Percentiles rank a stretch among this genome's conserved stretches.
Evolutionary conservation across 2,797 vertebrate species (phyloP).

Genomic region (Hipposideros larvatus): DNA sequence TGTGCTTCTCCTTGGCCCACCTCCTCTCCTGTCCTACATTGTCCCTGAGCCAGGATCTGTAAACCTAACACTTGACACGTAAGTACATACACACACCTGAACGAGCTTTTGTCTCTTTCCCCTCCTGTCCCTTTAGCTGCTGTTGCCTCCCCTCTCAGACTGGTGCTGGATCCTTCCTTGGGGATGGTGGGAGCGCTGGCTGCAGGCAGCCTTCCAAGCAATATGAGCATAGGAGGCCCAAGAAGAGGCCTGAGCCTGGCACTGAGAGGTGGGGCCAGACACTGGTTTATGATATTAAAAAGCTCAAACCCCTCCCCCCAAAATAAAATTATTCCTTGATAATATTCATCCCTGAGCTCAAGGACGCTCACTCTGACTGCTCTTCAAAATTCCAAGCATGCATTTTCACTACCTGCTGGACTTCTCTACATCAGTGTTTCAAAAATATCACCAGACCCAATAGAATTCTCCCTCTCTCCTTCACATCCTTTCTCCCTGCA

Average conservation of each 20-base stretch:
- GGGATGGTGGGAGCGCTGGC: constrained; percentile 60
- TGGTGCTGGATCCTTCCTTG: constrained; percentile 71
- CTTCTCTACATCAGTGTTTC: neutral
- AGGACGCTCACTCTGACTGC: neutral
- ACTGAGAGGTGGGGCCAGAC: neutral
- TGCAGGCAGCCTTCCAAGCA: constrained; percentile 75
- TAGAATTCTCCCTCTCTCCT: neutral
- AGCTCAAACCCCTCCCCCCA: constrained; percentile 36
- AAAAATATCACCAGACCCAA: neutral
- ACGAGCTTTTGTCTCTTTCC: constrained; percentile 16
- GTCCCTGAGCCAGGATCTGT: constrained; percentile 26
- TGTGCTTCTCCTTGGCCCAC: constrained; percentile 50
- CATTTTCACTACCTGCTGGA: neutral
- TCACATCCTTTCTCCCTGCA: neutral
- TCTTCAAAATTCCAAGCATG: neutral
- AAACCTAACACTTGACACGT: constrained; percentile 46
- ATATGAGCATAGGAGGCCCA: constrained; percentile 45
- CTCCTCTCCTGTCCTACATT: constrained; percentile 24
- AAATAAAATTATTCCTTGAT: neutral
- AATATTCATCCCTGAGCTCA: neutral
- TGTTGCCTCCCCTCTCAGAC: constrained; percentile 58
- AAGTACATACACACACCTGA: neutral
- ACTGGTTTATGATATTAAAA: constrained; percentile 77
- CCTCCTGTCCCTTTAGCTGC: constrained; percentile 34
- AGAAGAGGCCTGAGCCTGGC: constrained; percentile 37